Percentiles rank a stretch among this genome's conserved stretches.
Evolutionary conservation across 1,140 invertebrate species (phyloP).

Genomic region (Lasioglossum albipes): DNA sequence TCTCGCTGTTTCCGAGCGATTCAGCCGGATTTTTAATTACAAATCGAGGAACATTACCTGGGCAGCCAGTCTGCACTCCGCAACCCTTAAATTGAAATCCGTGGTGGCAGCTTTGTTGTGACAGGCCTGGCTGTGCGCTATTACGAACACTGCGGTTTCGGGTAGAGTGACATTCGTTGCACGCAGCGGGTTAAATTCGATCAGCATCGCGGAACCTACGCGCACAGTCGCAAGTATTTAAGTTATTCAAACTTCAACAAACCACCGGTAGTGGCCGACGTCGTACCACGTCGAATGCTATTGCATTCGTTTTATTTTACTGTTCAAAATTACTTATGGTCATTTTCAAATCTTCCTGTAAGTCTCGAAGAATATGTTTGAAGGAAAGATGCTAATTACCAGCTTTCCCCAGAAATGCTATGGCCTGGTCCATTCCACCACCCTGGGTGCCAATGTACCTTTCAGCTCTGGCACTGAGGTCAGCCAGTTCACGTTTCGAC

Average conservation of each 20-base stretch:
- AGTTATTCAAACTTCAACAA: neutral
- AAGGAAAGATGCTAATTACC: conserved; percentile 78
- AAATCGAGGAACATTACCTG: conserved; percentile 82
- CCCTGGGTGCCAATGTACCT: conserved; percentile 96
- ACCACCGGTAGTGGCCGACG: no score
- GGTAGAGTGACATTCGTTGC: conserved; percentile 91
- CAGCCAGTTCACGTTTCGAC: conserved; percentile 89
- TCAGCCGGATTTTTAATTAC: neutral
- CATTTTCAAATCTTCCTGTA: no score
- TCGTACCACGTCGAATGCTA: no score
- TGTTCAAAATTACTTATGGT: no score
- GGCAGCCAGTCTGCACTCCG: conserved; percentile 95
- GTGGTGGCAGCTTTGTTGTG: conserved; percentile 96
- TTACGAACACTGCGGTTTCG: conserved; percentile 91
- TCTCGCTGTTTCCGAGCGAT: neutral
- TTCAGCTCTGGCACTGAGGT: conserved; percentile 93
- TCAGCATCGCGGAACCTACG: conserved; percentile 91
- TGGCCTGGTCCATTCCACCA: conserved; percentile 99
- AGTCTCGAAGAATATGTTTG: no score
- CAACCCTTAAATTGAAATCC: conserved; percentile 95
- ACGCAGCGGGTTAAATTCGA: conserved; percentile 95
- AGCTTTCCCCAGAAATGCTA: conserved; percentile 93
- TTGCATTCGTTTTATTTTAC: no score
- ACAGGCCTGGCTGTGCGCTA: conserved; percentile 94
- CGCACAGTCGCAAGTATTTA: neutral